Base-by-base conservation (phyloP, 1,140 invertebrate species). In the Drosophila oshimai region DNA sequence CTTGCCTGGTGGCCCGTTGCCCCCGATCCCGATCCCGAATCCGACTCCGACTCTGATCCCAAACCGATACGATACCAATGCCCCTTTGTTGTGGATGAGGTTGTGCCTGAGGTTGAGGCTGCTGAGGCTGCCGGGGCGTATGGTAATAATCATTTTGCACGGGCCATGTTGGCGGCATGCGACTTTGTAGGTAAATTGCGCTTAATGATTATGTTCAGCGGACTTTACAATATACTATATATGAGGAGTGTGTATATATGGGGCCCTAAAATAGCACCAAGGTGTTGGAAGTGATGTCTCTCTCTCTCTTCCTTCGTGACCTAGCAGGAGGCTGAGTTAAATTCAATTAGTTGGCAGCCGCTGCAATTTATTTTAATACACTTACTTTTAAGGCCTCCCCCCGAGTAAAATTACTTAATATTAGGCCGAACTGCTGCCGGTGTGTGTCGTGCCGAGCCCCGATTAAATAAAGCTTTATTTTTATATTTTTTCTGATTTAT, bases 111-210 rank as follows among this genome's bases (percentile, higher is more conserved):
- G 29, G 26, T 41, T 53, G 31, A 20, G 26, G 57, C 36, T 58
- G 31, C 24, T 46, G 45, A 13, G 20, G 42, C 37, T 77, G 61
- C 18, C 60, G 37, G 55, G 61, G 65, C 81, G 74, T 87, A 87
- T 87, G 83, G 62, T 88, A 87, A 87, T 87, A 87, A 87, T 87
- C 62, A 88, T 87, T 87, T 88, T 76, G 53, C 64, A 67, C 74
- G 57, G 57, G 22, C 36, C 37, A 49, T 68, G 70, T 68, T 73
- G 77, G 80, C 80, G 81, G 81, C 81, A 81, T 69, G 61, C 61
- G 75, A 87, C 83, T 86, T 87, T 86, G 83, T 86, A 87, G 81
- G 81, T 88, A 87, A 87, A 87, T 87, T 87, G 78, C 81, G 76
- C 83, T 88, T 87, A 87, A 87, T 87, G 81, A 87, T 87, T 87